These are phyloP conservation scores for Tipula lateralis DNA, from an alignment of 2,888 invertebrate species.

Conservation along the genomic window DNA sequence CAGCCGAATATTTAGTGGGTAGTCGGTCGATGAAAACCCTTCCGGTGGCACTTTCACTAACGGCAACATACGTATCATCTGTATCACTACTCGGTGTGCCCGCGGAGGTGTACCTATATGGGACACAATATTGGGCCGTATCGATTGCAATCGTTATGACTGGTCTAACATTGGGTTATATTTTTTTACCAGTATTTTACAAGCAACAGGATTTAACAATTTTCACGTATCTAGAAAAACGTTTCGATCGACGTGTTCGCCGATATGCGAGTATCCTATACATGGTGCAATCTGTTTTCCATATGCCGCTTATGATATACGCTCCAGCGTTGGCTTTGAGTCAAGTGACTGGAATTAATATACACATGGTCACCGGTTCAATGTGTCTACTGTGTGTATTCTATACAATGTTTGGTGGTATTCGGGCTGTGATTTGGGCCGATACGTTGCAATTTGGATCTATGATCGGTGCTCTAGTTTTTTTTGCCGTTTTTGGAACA, in stretches of 20 bases:
- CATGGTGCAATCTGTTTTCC: conserved; percentile 54
- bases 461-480: conserved; percentile 52
- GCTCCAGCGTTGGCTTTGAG: conserved; percentile 65
- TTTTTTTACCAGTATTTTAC: conserved; percentile 63
- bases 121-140: neutral
- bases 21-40: neutral
- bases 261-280: conserved; percentile 58
- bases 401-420: conserved; percentile 64
- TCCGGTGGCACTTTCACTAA: neutral
- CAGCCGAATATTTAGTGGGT: neutral
- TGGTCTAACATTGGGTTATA: conserved; percentile 29
- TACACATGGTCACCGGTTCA: conserved; percentile 61
- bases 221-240: conserved; percentile 62
- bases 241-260: conserved; percentile 58
- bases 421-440: conserved; percentile 60
- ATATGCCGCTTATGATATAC: conserved; percentile 63
- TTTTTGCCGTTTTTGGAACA: conserved; percentile 56
- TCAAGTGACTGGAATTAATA: conserved; percentile 63
- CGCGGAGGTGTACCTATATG: neutral
- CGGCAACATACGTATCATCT: neutral
- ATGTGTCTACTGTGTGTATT: conserved; percentile 70
- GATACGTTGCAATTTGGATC: conserved; percentile 57
- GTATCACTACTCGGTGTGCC: neutral
- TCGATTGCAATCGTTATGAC: neutral
- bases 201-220: conserved; percentile 64